Percentiles rank a stretch among this genome's conserved stretches.
These are phyloP conservation scores for Wiebesia pumilae DNA, from an alignment of 1,140 invertebrate genomes.

Conservation along the genomic window DNA sequence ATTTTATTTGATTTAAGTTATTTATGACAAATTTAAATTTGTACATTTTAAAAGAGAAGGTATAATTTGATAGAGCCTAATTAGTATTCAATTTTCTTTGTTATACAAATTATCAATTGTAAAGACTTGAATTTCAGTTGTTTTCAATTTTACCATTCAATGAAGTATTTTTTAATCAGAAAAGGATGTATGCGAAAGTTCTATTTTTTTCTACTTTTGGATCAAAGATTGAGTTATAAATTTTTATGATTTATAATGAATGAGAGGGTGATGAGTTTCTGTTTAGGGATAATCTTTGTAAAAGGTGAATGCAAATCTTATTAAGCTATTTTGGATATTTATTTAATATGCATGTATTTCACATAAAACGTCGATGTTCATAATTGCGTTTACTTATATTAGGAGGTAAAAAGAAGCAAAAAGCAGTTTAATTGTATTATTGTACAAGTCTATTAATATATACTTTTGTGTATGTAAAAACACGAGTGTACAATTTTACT, in stretches of 20 bases:
- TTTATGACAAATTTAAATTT: background rate
- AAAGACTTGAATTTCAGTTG: background rate
- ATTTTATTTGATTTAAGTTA: too few species aligned
- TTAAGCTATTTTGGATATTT: conserved; percentile 1
- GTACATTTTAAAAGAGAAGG: background rate
- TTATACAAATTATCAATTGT: background rate
- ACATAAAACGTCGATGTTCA: background rate
- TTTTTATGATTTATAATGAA: background rate
- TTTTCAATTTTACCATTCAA: background rate
- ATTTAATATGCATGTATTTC: background rate
- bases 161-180: conserved; percentile 12
- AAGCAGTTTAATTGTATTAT: conserved; percentile 7
- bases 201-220: background rate
- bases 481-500: background rate
- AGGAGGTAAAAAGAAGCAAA: background rate
- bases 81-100: background rate
- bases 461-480: conserved; percentile 27
- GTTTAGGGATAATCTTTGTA: background rate
- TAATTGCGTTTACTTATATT: conserved; percentile 16
- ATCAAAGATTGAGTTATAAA: conserved; percentile 6
- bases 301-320: background rate
- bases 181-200: background rate
- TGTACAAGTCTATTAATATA: conserved; percentile 17
- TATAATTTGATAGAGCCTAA: background rate
- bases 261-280: background rate